Evolutionary conservation across 2,113 vertebrate species (phyloP).

Genomic region (Myrmecobius fasciatus): DNA sequence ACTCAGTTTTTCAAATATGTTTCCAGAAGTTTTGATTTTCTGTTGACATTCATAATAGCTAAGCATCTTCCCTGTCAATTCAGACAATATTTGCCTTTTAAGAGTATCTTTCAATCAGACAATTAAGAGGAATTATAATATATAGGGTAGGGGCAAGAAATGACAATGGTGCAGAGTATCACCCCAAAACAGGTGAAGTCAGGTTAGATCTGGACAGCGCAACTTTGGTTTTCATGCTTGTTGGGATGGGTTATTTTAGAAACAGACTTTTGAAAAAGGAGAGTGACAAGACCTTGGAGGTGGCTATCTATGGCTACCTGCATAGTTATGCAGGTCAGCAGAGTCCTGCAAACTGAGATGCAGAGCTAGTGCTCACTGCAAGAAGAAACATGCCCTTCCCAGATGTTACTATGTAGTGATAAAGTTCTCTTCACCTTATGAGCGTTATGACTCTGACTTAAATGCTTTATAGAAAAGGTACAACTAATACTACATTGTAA

Average conservation of each 20-base stretch:
- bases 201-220: background rate
- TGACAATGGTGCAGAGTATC: background rate
- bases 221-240: background rate
- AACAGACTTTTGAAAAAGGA: background rate
- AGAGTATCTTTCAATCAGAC: background rate
- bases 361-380: background rate
- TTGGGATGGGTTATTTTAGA: background rate
- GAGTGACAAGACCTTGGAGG: background rate
- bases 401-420: background rate
- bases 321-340: background rate
- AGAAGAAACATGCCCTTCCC: background rate
- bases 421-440: background rate
- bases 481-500: background rate
- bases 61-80: background rate
- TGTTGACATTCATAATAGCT: background rate
- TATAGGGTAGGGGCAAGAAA: background rate
- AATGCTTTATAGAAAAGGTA: background rate
- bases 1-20: background rate
- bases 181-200: background rate
- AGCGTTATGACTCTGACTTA: background rate
- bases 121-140: background rate
- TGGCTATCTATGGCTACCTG: background rate
- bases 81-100: background rate
- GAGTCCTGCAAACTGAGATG: background rate
- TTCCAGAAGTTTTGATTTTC: background rate